These are phyloP conservation scores for Philhelius pedissequus DNA, from an alignment of 2,888 invertebrate genomes.

Conservation along the genomic window DNA sequence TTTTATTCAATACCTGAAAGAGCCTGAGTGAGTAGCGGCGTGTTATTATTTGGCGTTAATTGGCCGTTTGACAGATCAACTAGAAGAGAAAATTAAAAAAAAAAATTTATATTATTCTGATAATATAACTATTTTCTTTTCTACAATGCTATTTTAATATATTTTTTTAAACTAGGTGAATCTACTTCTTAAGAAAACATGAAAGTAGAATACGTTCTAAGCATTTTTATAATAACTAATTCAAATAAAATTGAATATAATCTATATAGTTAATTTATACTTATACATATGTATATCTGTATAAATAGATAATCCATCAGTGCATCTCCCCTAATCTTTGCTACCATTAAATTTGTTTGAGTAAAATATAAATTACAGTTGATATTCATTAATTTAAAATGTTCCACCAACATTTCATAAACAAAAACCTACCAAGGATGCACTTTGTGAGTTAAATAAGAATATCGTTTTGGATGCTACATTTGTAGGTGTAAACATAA, in stretches of 20 bases:
- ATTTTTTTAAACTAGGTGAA: slow-evolving; percentile 42
- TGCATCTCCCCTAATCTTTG: background rate
- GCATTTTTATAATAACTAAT: slow-evolving; percentile 20
- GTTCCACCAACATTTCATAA: too few relatives aligned
- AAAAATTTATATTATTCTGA: background rate
- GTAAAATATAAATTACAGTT: too few relatives aligned
- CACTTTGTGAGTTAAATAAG: too few relatives aligned
- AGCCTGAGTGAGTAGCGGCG: slow-evolving; percentile 96
- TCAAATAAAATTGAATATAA: background rate
- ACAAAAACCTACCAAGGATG: too few relatives aligned
- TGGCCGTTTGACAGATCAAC: slow-evolving; percentile 97
- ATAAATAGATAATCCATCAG: background rate
- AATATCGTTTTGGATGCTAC: too few relatives aligned
- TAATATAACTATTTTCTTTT: background rate
- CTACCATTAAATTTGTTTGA: too few relatives aligned
- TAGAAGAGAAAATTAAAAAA: slow-evolving; percentile 80
- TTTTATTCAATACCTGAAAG: slow-evolving; percentile 88
- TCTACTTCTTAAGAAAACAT: slow-evolving; percentile 34
- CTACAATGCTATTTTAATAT: slow-evolving; percentile 31
- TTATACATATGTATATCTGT: background rate
- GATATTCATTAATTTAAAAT: too few relatives aligned
- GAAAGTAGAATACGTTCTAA: slow-evolving; percentile 37
- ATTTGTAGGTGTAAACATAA: too few relatives aligned
- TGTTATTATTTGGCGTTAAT: slow-evolving; percentile 97
- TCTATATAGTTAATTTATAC: background rate